Evolutionary conservation across 2,888 invertebrate genomes (phyloP).

Genomic region (Sialis fuliginosa): DNA sequence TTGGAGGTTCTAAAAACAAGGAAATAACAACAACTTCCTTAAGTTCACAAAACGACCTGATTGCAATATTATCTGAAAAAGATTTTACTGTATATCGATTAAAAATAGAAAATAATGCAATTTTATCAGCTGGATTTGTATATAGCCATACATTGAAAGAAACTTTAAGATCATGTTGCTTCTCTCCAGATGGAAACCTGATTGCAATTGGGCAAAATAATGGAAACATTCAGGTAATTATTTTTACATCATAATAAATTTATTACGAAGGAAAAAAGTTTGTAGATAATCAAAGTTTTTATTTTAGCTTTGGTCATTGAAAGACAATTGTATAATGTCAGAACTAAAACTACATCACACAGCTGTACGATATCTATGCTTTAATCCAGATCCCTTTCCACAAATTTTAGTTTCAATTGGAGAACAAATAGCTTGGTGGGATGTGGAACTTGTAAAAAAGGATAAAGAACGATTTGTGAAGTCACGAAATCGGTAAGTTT

Average conservation of each 20-base stretch:
- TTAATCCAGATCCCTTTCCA: constrained; percentile 31
- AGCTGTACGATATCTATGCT: constrained; percentile 31
- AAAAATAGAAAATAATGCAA: too few species aligned
- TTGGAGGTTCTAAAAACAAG: not conserved
- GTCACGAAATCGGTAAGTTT: constrained; percentile 7
- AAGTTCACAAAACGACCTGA: constrained; percentile 9
- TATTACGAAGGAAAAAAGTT: not conserved
- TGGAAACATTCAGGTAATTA: constrained; percentile 41
- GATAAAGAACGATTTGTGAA: constrained; percentile 12
- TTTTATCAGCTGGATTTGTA: not conserved
- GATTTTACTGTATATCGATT: constrained; percentile 11
- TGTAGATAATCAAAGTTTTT: constrained; percentile 6
- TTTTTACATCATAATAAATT: constrained; percentile 1
- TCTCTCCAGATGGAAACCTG: constrained; percentile 34
- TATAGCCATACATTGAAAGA: constrained; percentile 8
- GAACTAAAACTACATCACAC: constrained; percentile 33
- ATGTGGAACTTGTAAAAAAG: constrained; percentile 23
- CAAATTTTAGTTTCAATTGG: constrained; percentile 35
- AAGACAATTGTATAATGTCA: constrained; percentile 23
- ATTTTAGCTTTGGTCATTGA: constrained; percentile 31
- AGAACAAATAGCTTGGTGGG: constrained; percentile 41
- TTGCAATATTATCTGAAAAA: constrained; percentile 13
- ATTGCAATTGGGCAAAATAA: constrained; percentile 43
- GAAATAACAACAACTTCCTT: constrained; percentile 12
- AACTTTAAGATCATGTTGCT: constrained; percentile 14